Conservation (phyloP, 2,113 vertebrate genomes). For the Ivindomyrus marchei region DNA sequence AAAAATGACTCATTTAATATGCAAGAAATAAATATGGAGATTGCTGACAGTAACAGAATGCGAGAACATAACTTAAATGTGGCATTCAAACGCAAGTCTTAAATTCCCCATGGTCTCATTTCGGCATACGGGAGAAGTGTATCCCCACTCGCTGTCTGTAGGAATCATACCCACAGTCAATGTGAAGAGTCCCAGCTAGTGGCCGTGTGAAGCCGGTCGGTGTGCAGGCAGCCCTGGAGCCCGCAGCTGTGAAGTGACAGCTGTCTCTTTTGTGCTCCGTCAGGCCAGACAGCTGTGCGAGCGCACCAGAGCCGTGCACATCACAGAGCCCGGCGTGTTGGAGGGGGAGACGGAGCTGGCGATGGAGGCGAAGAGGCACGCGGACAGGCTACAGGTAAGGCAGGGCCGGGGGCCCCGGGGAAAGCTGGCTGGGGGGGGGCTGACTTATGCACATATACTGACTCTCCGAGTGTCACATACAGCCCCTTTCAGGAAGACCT, state of each 20-base stretch:
- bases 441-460: not conserved
- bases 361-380: slow-evolving; percentile 12
- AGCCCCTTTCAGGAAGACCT: not conserved
- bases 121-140: not conserved
- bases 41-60: not conserved
- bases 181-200: not conserved
- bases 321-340: slow-evolving; percentile 43
- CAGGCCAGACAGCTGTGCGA: slow-evolving; percentile 55
- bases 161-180: not conserved
- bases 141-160: not conserved
- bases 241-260: not conserved
- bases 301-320: slow-evolving; percentile 45
- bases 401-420: not conserved
- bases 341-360: slow-evolving; percentile 38
- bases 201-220: not conserved
- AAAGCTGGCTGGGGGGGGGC: not conserved
- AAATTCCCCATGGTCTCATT: not conserved
- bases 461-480: not conserved
- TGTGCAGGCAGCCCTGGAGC: not conserved
- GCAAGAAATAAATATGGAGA: not conserved
- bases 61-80: not conserved
- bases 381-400: slow-evolving; percentile 37
- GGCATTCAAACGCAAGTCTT: not conserved
- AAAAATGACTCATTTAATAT: not conserved
- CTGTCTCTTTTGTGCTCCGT: slow-evolving; percentile 15